Evolutionary conservation across 2,113 vertebrate species (phyloP).

Genomic region (Ptilorrhoa leucosticta): DNA sequence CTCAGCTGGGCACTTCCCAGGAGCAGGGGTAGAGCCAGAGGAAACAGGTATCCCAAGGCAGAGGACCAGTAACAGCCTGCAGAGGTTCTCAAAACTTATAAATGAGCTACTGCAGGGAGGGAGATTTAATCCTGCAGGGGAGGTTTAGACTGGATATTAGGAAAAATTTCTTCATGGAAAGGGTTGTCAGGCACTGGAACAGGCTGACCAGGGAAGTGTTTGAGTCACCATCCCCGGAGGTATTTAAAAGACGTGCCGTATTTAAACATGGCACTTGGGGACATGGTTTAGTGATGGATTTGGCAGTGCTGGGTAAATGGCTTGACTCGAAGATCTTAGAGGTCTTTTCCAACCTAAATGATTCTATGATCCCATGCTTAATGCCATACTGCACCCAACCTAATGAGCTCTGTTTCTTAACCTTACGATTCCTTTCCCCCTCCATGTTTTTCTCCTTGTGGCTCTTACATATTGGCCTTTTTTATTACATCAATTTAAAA

Average conservation of each 20-base stretch:
- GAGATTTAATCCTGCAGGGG: neutral
- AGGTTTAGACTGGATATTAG: neutral
- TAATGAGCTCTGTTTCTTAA: neutral
- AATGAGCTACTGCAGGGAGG: neutral
- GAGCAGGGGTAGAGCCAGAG: neutral
- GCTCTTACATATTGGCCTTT: neutral
- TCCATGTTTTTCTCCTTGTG: neutral
- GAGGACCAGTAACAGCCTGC: neutral
- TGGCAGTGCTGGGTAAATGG: neutral
- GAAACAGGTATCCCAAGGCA: neutral
- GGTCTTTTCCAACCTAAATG: neutral
- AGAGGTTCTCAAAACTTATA: neutral
- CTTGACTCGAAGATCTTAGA: neutral
- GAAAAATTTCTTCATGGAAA: neutral
- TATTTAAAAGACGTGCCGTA: neutral
- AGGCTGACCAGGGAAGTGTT: neutral
- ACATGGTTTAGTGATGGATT: neutral
- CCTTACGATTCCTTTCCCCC: neutral
- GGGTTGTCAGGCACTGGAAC: neutral
- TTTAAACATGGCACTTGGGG: neutral
- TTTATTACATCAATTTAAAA: conserved; percentile 9
- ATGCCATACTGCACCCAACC: neutral
- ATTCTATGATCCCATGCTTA: neutral
- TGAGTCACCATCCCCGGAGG: neutral
- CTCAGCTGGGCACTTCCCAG: neutral